phyloP scores from a whole-genome alignment of 23 tunicate genomes.

The Botrylloides violaceus region DNA sequence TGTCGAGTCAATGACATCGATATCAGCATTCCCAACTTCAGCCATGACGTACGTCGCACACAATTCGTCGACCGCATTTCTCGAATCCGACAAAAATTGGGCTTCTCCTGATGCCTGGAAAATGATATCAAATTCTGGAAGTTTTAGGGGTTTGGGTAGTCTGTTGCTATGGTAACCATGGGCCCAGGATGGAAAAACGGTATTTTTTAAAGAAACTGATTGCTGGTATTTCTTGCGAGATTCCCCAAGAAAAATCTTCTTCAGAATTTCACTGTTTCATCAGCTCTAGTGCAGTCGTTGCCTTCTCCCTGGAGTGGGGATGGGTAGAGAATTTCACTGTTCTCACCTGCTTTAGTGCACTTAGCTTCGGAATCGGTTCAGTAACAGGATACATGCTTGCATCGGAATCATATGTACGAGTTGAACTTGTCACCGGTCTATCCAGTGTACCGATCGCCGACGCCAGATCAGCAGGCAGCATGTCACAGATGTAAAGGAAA shows the following conservation, averaged over 20 bases:
- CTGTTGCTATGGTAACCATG: too few species aligned
- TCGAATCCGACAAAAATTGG: conserved; percentile 32
- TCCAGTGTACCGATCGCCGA: conserved; percentile 3
- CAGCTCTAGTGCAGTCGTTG: too few species aligned
- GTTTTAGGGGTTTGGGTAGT: too few species aligned
- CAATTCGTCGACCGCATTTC: conserved; percentile 33
- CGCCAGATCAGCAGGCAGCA: conserved; percentile 5
- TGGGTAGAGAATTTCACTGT: too few species aligned
- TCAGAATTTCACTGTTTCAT: too few species aligned
- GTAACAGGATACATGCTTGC: conserved; percentile 74
- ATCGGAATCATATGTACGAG: conserved; percentile 45
- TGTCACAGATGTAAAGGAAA: not conserved
- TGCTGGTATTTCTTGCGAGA: too few species aligned
- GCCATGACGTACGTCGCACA: conserved; percentile 57
- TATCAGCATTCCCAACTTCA: conserved; percentile 53
- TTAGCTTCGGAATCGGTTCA: conserved; percentile 48
- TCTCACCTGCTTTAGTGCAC: conserved; percentile 49
- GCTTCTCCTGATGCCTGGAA: conserved; percentile 50
- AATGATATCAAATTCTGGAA: too few species aligned
- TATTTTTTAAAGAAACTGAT: too few species aligned
- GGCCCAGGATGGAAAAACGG: too few species aligned
- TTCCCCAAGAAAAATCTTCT: too few species aligned
- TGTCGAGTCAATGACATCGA: conserved; percentile 47
- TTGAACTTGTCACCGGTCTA: conserved; percentile 40
- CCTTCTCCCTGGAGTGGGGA: too few species aligned